Conservation (phyloP, 2,113 vertebrate genomes). For the Percina caprodes region DNA sequence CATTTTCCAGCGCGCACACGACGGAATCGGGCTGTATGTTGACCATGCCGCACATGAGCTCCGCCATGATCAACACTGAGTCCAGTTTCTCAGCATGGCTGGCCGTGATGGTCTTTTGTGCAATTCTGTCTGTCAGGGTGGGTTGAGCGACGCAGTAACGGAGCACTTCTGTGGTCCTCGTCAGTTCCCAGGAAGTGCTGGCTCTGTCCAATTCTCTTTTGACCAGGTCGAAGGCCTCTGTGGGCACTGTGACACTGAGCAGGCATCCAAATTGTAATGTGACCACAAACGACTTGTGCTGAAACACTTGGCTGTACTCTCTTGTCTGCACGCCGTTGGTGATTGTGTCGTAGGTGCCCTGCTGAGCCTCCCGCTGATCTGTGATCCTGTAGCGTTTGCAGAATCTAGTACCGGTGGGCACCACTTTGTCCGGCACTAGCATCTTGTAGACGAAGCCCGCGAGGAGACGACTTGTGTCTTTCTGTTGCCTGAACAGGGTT, state of each 20-base stretch:
- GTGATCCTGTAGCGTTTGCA: conserved; percentile 5
- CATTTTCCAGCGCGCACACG: conserved; percentile 12
- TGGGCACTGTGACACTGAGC: not conserved
- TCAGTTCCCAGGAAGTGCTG: conserved; percentile 11
- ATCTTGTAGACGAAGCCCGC: conserved; percentile 13
- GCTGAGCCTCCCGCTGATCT: conserved; percentile 21
- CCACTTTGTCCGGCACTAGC: not conserved
- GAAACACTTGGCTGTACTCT: conserved; percentile 28
- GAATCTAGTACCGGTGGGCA: conserved; percentile 8
- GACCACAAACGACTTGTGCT: conserved; percentile 12
- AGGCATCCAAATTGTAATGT: conserved; percentile 29
- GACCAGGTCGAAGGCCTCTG: not conserved
- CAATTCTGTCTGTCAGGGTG: conserved; percentile 8
- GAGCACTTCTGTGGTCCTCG: conserved; percentile 18
- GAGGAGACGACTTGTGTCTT: not conserved
- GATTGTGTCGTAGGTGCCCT: conserved; percentile 22
- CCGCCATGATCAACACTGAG: not conserved
- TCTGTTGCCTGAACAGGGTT: conserved; percentile 11
- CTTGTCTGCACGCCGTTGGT: conserved; percentile 12
- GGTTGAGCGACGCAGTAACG: conserved; percentile 20
- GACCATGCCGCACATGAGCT: conserved; percentile 23
- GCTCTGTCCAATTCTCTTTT: not conserved
- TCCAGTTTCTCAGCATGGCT: not conserved
- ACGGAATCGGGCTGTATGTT: conserved; percentile 14
- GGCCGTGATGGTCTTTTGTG: fast-evolving